Percentiles rank a stretch among this genome's conserved stretches.
These are phyloP conservation scores for Ptyas mucosa DNA, from an alignment of 2,113 vertebrate species.

Conservation along the genomic window DNA sequence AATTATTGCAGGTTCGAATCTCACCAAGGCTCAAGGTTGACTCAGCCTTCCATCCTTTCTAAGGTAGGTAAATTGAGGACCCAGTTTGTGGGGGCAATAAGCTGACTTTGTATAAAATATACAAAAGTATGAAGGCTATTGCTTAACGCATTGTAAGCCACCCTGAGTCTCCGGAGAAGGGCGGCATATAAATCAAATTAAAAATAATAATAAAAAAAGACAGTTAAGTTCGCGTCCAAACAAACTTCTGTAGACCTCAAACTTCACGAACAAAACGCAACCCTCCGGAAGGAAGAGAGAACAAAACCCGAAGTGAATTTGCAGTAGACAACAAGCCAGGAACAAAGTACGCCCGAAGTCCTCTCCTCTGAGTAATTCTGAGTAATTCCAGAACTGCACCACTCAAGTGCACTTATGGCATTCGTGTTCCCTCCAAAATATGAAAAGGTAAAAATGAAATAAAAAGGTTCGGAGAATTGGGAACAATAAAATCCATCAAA, in stretches of 20 bases:
- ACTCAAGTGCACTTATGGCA: neutral
- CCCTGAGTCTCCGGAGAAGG: no score
- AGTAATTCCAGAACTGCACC: neutral
- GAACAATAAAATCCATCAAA: slow-evolving; percentile 19
- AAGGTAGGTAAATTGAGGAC: no score
- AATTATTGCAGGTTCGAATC: no score
- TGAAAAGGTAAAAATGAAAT: neutral
- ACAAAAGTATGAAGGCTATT: no score
- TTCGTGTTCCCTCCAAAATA: neutral
- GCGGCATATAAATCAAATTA: no score
- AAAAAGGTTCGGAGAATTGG: neutral
- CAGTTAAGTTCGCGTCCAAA: neutral
- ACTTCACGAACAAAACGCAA: neutral
- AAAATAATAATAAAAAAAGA: no score
- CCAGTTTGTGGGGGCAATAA: no score
- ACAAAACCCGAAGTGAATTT: neutral
- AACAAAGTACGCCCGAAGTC: neutral
- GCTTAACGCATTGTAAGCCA: no score
- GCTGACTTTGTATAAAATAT: no score
- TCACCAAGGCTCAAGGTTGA: no score
- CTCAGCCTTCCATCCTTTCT: no score
- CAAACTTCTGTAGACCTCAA: neutral
- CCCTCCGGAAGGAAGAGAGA: neutral
- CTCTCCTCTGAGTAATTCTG: neutral
- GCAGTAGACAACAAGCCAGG: neutral